Percentiles rank a stretch among this genome's conserved stretches.
Conservation (phyloP, 2,113 vertebrate genomes). For the Heliornis fulica region DNA sequence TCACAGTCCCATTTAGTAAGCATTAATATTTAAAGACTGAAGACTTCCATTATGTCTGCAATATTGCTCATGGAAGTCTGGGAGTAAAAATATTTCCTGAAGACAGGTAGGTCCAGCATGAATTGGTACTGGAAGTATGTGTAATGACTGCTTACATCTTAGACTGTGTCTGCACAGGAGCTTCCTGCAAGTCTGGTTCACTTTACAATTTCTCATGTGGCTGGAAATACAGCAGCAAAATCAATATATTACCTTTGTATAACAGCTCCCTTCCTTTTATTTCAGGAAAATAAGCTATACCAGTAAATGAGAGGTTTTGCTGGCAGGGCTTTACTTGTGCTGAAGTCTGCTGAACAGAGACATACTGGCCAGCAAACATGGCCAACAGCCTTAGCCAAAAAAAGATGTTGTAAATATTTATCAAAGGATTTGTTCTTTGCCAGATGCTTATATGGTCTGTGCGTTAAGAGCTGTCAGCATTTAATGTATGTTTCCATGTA, state of each 20-base stretch:
- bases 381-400: not conserved
- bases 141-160: not conserved
- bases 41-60: not conserved
- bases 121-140: not conserved
- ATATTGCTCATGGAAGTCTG: not conserved
- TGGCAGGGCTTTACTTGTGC: not conserved
- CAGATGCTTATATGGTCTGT: not conserved
- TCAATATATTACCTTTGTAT: not conserved
- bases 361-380: not conserved
- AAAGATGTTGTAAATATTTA: not conserved
- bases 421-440: not conserved
- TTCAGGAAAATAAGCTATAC: not conserved
- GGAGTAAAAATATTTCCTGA: not conserved
- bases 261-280: not conserved
- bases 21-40: not conserved
- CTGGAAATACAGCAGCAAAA: not conserved
- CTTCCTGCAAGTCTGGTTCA: not conserved
- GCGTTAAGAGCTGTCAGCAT: not conserved
- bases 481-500: not conserved
- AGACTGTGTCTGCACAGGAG: accelerated
- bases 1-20: not conserved
- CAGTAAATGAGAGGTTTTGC: not conserved
- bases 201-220: not conserved
- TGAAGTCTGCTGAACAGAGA: not conserved
- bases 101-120: not conserved